A percentile compares a stretch with the other conserved stretches of the same genome.
Conservation (phyloP, 2,113 vertebrate species). For the Tursiops truncatus region DNA sequence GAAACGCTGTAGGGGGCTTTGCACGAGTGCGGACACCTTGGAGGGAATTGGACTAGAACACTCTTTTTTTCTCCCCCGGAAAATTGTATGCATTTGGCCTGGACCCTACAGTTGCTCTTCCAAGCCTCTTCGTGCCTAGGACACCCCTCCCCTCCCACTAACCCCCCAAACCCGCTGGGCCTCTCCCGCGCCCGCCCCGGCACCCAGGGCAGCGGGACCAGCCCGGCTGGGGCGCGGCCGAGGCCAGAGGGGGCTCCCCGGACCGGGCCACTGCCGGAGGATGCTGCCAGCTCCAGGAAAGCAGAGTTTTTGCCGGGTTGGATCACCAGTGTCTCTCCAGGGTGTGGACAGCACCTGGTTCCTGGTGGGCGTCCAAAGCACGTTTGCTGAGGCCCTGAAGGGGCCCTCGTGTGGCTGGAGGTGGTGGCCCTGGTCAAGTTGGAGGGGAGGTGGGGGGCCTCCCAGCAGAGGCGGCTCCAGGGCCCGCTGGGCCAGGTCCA, state of each 20-base stretch:
- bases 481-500: not conserved
- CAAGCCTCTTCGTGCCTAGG: not conserved
- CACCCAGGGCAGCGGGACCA: rapidly evolving
- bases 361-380: rapidly evolving
- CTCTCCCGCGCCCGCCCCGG: rapidly evolving
- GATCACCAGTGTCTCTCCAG: not conserved
- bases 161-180: not conserved
- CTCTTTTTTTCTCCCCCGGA: not conserved
- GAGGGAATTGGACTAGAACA: not conserved
- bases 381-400: not conserved
- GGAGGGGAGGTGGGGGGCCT: not conserved
- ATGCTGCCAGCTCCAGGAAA: rapidly evolving
- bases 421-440: not conserved
- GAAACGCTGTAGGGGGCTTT: not conserved
- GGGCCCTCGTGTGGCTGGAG: not conserved
- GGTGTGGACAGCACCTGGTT: rapidly evolving
- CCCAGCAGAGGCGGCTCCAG: rapidly evolving
- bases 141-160: too few relatives aligned
- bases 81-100: not conserved
- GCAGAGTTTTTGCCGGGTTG: rapidly evolving
- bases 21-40: rapidly evolving
- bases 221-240: rapidly evolving
- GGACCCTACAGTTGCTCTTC: rapidly evolving
- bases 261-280: rapidly evolving
- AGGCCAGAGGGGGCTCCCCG: not conserved